Evolutionary conservation across 1,140 invertebrate species (phyloP), one percentile per base, ranked within the genome.

Genomic region (Drosophila watanabei): DNA sequence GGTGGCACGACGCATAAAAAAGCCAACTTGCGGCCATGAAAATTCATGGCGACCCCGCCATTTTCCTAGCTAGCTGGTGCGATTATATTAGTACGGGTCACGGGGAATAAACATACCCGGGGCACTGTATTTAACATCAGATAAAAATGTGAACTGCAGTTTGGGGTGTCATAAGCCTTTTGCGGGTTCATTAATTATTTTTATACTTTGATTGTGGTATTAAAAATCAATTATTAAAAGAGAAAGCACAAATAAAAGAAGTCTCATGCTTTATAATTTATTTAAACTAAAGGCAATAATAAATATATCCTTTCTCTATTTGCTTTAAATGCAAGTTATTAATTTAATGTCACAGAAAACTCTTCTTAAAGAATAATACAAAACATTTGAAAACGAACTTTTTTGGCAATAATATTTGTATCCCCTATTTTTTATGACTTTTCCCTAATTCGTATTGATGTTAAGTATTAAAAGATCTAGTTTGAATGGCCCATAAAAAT

Each of bases 1-100:
- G 65, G 30, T 73, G 56, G 49, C 85, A 84, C 49, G 69, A 81
- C 52, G 69, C 77, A 84, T 80, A 79, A 84, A 80, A 77, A 70
- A 33, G 41, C 58, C 33, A 43, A 65, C 30, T 61, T 78, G 73
- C 54, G 45, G 52, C 59, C 78, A 88, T 80, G 69, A 85, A 79
- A 89, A 85, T 82, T 85, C 69, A 89, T 89, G 80, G 81, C 62
- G 51, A 65, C 70, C 71, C 80, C 80, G 77, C 70, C 77, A 84
- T 88, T 87, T 83, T 75, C 80, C 75, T 75, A 78, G 65, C 63
- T 69, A 18, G 28, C 64, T 33, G 66, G 63, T 49, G 16, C 41
- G 24, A 65, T 16, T 58, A 70, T 58, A 70, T 59, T 41, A 43
- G 45, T 59, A 33, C 45, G 63, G 39, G 30, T 65, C 16, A 13